These are phyloP conservation scores for Gobio occitaniae DNA, from an alignment of 2,797 vertebrate genomes.

Conservation along the genomic window DNA sequence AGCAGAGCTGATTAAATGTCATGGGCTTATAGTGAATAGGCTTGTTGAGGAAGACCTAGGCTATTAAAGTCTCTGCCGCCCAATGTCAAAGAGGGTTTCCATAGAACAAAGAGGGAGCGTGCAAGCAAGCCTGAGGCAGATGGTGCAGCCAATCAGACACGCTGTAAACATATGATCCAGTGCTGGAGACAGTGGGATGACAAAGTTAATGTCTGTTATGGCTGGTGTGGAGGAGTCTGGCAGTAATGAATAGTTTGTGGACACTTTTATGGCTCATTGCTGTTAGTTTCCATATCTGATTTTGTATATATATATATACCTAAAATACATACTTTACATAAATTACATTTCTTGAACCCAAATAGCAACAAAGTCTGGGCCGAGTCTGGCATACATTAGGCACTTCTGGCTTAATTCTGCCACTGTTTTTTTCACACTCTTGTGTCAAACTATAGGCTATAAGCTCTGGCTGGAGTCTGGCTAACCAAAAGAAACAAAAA, in stretches of 20 bases:
- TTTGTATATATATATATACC: too few relatives aligned
- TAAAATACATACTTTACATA: background rate
- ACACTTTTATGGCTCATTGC: background rate
- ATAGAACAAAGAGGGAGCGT: constrained; percentile 82
- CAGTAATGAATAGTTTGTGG: background rate
- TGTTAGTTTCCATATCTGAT: background rate
- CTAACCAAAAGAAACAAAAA: too few relatives aligned
- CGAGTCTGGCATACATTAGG: too few relatives aligned
- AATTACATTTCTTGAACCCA: too few relatives aligned
- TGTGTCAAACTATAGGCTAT: too few relatives aligned
- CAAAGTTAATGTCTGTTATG: constrained; percentile 8
- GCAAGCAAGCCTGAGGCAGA: constrained; percentile 39
- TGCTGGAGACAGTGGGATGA: constrained; percentile 44
- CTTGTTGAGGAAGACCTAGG: constrained; percentile 80
- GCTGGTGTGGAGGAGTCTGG: constrained; percentile 14
- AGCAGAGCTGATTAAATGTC: constrained; percentile 82
- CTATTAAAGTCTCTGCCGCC: constrained; percentile 81
- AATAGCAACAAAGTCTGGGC: too few relatives aligned
- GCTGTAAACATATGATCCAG: constrained; percentile 52
- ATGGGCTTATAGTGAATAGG: constrained; percentile 79
- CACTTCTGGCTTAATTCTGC: too few relatives aligned
- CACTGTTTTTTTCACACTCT: too few relatives aligned
- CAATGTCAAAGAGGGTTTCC: constrained; percentile 83
- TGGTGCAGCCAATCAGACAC: constrained; percentile 36
- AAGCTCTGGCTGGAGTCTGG: too few relatives aligned